These are phyloP conservation scores for Zygaena filipendulae DNA, from an alignment of 2,888 invertebrate species.

Conservation along the genomic window DNA sequence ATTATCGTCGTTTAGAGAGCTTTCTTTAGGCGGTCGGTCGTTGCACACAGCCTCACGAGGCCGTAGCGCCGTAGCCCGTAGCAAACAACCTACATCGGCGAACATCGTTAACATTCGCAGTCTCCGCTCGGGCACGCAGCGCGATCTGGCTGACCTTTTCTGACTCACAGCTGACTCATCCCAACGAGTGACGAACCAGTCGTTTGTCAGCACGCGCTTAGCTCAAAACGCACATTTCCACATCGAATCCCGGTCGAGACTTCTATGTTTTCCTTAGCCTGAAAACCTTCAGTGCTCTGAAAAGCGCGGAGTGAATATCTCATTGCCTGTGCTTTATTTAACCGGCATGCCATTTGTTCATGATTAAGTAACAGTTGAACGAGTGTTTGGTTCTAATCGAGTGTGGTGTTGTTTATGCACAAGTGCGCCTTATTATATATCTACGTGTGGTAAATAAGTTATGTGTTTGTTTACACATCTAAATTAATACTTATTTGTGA, in stretches of 20 bases:
- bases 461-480: no score
- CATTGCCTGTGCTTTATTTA: not conserved
- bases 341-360: no score
- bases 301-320: conserved; percentile 23
- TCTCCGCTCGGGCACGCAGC: conserved; percentile 15
- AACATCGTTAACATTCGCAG: conserved; percentile 26
- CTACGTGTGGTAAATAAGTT: no score
- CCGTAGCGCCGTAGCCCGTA: no score
- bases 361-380: conserved; percentile 50
- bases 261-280: conserved; percentile 58
- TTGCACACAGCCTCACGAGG: no score
- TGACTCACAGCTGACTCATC: conserved; percentile 38
- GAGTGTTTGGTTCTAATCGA: no score
- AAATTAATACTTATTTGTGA: no score
- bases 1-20: conserved; percentile 56
- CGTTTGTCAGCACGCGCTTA: conserved; percentile 17
- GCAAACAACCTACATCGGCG: conserved; percentile 30
- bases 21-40: conserved; percentile 37
- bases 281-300: conserved; percentile 46
- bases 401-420: no score
- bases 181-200: conserved; percentile 29
- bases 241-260: conserved; percentile 51
- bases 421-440: no score
- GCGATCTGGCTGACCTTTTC: conserved; percentile 28
- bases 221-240: conserved; percentile 31